A percentile compares a stretch with the other conserved stretches of the same genome.
Evolutionary conservation across 2,797 vertebrate species (phyloP).

Genomic region (Megalops cyprinoides): DNA sequence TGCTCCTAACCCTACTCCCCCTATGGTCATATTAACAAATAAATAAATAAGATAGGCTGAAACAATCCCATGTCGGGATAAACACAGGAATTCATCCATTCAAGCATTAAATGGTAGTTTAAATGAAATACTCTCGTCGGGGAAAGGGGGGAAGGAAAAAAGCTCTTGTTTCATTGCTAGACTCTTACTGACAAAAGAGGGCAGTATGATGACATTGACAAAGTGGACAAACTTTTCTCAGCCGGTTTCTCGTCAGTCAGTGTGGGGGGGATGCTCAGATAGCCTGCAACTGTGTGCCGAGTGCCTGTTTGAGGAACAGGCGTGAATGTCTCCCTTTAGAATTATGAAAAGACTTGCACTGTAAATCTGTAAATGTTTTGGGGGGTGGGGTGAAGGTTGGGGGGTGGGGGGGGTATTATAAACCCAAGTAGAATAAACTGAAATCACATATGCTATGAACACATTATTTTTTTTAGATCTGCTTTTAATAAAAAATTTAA

Average conservation of each 20-base stretch:
- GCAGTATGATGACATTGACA: conserved; percentile 78
- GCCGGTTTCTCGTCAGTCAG: conserved; percentile 30
- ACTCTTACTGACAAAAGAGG: conserved; percentile 78
- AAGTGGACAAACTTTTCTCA: conserved; percentile 71
- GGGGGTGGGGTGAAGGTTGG: not conserved
- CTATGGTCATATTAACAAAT: conserved; percentile 28
- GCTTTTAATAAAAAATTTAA: conserved; percentile 33
- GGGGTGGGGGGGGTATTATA: not conserved
- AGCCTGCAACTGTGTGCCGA: conserved; percentile 10
- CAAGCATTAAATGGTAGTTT: conserved; percentile 52
- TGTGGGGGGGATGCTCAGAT: conserved; percentile 17
- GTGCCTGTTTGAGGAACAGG: conserved; percentile 38
- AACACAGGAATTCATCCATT: conserved; percentile 47
- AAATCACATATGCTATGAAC: conserved; percentile 20
- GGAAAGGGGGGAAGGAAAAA: conserved; percentile 19
- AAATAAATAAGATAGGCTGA: conserved; percentile 29
- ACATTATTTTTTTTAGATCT: conserved; percentile 16
- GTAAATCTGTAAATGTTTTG: too few relatives aligned
- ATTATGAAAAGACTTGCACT: conserved; percentile 40
- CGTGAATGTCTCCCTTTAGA: conserved; percentile 36
- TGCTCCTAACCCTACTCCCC: not conserved
- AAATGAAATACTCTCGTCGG: conserved; percentile 39
- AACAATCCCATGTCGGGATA: conserved; percentile 39
- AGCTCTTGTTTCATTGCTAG: conserved; percentile 45
- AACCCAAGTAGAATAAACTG: conserved; percentile 23